Percentiles rank a stretch among this genome's conserved stretches.
Evolutionary conservation across 2,797 vertebrate species (phyloP).

Genomic region (Melanotaenia parkinsoni): DNA sequence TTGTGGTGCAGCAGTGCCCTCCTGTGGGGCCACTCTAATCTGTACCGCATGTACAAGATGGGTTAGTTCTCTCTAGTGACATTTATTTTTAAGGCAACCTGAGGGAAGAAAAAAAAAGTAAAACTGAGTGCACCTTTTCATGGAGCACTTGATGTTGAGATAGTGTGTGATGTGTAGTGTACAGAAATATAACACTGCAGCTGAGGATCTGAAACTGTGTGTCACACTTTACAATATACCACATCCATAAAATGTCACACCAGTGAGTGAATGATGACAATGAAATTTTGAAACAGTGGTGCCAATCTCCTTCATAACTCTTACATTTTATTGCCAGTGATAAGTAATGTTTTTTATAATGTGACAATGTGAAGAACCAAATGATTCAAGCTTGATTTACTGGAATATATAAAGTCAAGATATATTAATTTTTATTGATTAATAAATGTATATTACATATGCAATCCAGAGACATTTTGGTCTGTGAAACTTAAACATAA

Average conservation of each 20-base stretch:
- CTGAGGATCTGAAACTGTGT: constrained; percentile 12
- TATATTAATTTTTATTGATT: background rate
- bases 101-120: background rate
- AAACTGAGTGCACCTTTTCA: background rate
- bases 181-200: background rate
- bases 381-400: constrained; percentile 30
- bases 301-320: constrained; percentile 8
- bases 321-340: constrained; percentile 21
- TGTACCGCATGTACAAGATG: background rate
- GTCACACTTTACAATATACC: constrained; percentile 39
- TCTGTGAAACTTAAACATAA: background rate
- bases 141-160: constrained; percentile 10
- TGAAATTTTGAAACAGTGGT: constrained; percentile 12
- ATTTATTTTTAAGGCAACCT: constrained; percentile 16
- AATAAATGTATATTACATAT: background rate
- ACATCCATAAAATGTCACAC: constrained; percentile 43
- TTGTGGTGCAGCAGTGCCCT: constrained; percentile 67
- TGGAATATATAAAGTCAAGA: background rate
- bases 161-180: background rate
- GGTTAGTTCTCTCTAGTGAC: background rate
- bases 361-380: constrained; percentile 15
- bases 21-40: constrained; percentile 53
- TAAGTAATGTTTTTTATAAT: constrained; percentile 4
- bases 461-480: background rate
- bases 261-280: constrained; percentile 32